phyloP scores from a whole-genome alignment of 1,140 invertebrate species.

The Temnothorax longispinosus region DNA sequence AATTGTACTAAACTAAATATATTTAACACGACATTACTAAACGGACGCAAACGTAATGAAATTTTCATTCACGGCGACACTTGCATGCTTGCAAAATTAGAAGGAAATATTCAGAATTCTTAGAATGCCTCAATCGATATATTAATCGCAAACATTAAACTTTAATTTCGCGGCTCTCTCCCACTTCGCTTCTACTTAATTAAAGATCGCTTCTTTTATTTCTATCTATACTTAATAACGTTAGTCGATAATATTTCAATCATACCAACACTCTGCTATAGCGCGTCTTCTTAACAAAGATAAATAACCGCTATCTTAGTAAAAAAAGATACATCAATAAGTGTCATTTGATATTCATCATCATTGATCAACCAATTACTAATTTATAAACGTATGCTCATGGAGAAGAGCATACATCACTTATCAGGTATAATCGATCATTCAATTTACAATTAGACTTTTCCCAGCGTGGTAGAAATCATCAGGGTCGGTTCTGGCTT shows the following conservation, averaged over 20 bases:
- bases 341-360: not conserved
- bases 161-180: conserved; percentile 47
- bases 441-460: conserved; percentile 9
- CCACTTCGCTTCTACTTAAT: conserved; percentile 52
- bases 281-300: conserved; percentile 21
- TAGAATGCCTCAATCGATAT: not conserved
- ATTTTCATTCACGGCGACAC: not conserved
- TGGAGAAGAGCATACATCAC: not conserved
- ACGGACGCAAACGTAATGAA: not conserved
- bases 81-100: not conserved
- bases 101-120: not conserved
- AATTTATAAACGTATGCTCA: not conserved
- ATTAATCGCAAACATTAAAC: not conserved
- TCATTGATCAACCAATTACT: conserved; percentile 7
- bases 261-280: conserved; percentile 62
- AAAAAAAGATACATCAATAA: conserved; percentile 35
- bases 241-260: conserved; percentile 67
- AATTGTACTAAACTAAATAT: conserved; percentile 6
- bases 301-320: conserved; percentile 32
- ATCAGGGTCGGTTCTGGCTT: not conserved
- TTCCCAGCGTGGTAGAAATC: not conserved
- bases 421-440: not conserved
- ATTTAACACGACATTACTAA: not conserved
- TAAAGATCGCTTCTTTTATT: conserved; percentile 33
- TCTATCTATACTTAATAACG: conserved; percentile 68